phyloP scores from a whole-genome alignment of 2,888 invertebrate species.

The Cheilosia soror region DNA sequence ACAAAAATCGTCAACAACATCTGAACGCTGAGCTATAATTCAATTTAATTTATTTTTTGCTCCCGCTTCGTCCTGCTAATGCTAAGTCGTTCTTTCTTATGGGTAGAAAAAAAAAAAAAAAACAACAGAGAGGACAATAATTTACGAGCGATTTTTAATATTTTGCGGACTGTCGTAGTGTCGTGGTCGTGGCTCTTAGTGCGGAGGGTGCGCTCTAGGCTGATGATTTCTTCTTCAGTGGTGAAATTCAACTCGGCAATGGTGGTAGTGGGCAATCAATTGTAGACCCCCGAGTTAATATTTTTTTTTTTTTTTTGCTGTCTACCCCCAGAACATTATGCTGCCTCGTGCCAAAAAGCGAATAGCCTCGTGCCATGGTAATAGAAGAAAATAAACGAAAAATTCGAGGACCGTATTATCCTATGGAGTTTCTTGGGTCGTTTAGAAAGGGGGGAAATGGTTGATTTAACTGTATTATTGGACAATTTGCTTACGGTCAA shows the following conservation, averaged over 20 bases:
- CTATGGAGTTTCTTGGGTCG: slow-evolving; percentile 3
- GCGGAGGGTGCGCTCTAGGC: background rate
- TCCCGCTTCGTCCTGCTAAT: slow-evolving; percentile 31
- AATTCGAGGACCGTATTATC: slow-evolving; percentile 20
- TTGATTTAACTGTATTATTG: slow-evolving; percentile 68
- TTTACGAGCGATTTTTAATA: slow-evolving; percentile 70
- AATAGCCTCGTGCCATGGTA: slow-evolving; percentile 28
- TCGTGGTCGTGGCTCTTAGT: background rate
- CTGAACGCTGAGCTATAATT: slow-evolving; percentile 58
- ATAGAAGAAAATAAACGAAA: slow-evolving; percentile 3
- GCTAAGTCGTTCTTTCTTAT: background rate
- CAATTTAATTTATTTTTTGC: slow-evolving; percentile 52
- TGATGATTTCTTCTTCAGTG: slow-evolving; percentile 10
- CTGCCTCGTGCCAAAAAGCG: slow-evolving; percentile 43
- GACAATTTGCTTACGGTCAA: slow-evolving; percentile 70
- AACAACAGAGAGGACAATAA: slow-evolving; percentile 47
- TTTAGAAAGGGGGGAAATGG: slow-evolving; percentile 26
- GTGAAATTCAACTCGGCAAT: slow-evolving; percentile 46
- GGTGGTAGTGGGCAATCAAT: slow-evolving; percentile 69
- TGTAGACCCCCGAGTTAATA: slow-evolving; percentile 60
- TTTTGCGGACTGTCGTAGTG: slow-evolving; percentile 51
- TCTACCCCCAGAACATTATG: slow-evolving; percentile 17
- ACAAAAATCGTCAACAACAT: slow-evolving; percentile 65
- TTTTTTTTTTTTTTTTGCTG: slow-evolving; percentile 21
- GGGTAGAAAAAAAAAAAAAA: slow-evolving; percentile 8